Conservation (phyloP, 1,140 invertebrate genomes). For the Pteromalus puparum region DNA sequence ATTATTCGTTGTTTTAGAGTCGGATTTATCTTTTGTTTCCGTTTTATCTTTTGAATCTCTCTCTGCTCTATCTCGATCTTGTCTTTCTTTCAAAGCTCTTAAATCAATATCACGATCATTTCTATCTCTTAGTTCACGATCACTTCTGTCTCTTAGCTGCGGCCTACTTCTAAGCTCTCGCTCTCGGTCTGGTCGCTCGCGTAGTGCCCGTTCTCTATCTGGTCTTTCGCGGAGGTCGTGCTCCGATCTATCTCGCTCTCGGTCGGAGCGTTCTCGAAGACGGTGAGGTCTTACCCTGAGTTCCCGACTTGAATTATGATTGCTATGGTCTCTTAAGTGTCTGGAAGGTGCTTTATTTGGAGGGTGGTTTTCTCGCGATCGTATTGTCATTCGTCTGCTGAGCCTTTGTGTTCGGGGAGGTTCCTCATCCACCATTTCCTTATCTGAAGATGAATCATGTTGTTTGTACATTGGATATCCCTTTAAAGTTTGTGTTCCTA, state of each 20-base stretch:
- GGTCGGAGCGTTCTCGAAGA: slow-evolving; percentile 55
- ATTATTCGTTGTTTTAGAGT: slow-evolving; percentile 59
- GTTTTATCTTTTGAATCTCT: slow-evolving; percentile 61
- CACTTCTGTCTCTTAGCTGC: slow-evolving; percentile 54
- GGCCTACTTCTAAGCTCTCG: slow-evolving; percentile 50
- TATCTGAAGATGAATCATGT: slow-evolving; percentile 72
- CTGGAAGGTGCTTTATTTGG: slow-evolving; percentile 65
- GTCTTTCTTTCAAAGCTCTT: slow-evolving; percentile 64
- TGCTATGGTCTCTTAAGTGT: slow-evolving; percentile 54
- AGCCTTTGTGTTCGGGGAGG: slow-evolving; percentile 65
- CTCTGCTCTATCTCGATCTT: slow-evolving; percentile 56
- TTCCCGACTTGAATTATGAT: slow-evolving; percentile 40
- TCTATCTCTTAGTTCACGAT: slow-evolving; percentile 60
- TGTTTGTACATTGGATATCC: slow-evolving; percentile 75
- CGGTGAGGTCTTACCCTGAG: slow-evolving; percentile 65
- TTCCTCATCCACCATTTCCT: slow-evolving; percentile 71
- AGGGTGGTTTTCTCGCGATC: slow-evolving; percentile 72
- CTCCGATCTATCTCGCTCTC: slow-evolving; percentile 63
- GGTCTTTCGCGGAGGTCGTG: slow-evolving; percentile 44
- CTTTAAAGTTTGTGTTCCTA: slow-evolving; percentile 73
- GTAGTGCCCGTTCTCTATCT: slow-evolving; percentile 56
- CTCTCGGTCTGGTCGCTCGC: slow-evolving; percentile 59
- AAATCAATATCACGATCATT: slow-evolving; percentile 65
- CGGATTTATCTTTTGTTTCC: slow-evolving; percentile 61
- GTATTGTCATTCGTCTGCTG: slow-evolving; percentile 67